Evolutionary conservation across 2,113 vertebrate genomes (phyloP).

Genomic region (Sinocyclocheilus anophthalmus): DNA sequence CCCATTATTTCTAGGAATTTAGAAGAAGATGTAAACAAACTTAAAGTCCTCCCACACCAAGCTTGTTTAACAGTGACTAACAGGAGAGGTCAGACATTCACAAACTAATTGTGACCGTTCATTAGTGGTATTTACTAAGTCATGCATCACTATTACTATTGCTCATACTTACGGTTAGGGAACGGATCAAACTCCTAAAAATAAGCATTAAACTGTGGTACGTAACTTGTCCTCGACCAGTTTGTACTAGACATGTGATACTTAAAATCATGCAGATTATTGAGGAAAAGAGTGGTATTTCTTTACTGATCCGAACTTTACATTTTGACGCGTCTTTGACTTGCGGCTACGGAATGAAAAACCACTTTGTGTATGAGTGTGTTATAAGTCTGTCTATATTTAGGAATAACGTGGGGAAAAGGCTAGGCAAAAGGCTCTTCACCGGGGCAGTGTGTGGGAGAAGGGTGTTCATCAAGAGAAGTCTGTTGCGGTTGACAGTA

Average conservation of each 20-base stretch:
- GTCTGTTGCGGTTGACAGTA: conserved; percentile 53
- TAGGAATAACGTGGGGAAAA: neutral
- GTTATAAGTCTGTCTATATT: conserved; percentile 22
- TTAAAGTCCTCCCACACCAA: conserved; percentile 3
- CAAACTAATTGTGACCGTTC: neutral
- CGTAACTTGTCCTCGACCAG: neutral
- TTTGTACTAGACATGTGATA: no score
- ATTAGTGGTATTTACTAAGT: neutral
- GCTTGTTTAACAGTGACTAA: conserved; percentile 29
- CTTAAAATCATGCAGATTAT: no score
- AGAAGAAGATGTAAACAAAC: conserved; percentile 43
- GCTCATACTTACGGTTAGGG: neutral
- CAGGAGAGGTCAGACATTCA: conserved; percentile 13
- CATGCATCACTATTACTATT: neutral
- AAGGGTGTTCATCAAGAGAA: conserved; percentile 44
- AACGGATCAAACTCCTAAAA: neutral
- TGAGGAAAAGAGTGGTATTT: no score
- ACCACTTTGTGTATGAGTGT: neutral
- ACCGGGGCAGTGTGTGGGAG: conserved; percentile 41
- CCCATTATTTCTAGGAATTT: conserved; percentile 41
- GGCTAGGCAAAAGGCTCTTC: neutral
- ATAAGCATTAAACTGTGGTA: neutral
- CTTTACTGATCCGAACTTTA: no score
- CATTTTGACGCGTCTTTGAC: no score
- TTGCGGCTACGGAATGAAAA: no score